Base-by-base conservation (phyloP, 2,113 vertebrate species). In the Tragelaphus buxtoni region DNA sequence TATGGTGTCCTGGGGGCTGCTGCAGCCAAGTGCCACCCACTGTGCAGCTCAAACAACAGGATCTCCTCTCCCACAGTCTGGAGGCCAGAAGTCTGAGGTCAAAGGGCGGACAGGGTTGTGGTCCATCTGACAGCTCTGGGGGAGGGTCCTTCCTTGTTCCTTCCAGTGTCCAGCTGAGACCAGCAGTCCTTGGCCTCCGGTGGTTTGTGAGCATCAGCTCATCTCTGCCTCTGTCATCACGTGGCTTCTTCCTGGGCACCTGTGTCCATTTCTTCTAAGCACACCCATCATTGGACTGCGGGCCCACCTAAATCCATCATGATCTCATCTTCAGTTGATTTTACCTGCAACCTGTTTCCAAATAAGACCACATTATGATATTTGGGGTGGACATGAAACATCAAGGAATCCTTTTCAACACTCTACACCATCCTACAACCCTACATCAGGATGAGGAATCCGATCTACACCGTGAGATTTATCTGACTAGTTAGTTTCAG, bases 81-180 rank as follows among this genome's bases (percentile, higher is more conserved):
- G 42, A 83, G 42, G 11, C 49, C 61, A 7, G 26, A 28, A 30
- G 28, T 5, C 47, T 4, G 4, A 45, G 55, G 2, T 83, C 58
- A n/a, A 10, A 14, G 28, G 1, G 4, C 1, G 8, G 2, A 7
- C 12, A 18, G 10, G 14, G 28, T 26, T 4, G 9, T 9, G 11
- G 51, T 39, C 17, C 7, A 26, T 9, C 39, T 4, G 13, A 11
- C 12, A n/a, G 17, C 47, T 47, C 26, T 13, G 9, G n/a, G 24
- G 61, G 47, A 49, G 18, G 30, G 1, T 9, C 53, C 3, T n/a
- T 28, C 60, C 16, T n/a, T 22, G 20, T 20, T 20, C 26, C 18
- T n/a, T 13, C 2, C 10, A 9, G 26, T 24, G 14, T 20, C 26
- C 0, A 1, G 47, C 1, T 3, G 30, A 22, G 12, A 5, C 35